These are phyloP conservation scores for Syngnathus rostellatus DNA, from an alignment of 2,797 vertebrate genomes.

Conservation along the genomic window DNA sequence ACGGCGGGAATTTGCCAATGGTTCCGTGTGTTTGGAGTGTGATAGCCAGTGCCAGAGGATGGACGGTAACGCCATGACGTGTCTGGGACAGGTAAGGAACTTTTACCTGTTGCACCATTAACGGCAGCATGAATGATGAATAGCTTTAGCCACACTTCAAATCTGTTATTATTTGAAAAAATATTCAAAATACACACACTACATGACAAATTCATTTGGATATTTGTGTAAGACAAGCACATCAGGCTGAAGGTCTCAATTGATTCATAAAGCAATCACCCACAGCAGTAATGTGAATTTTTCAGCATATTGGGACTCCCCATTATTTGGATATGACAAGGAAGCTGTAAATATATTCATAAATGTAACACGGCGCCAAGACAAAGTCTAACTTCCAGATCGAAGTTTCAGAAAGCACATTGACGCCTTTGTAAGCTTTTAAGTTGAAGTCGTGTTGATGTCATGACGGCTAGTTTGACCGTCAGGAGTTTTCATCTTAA, in stretches of 20 bases:
- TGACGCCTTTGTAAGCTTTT: no score
- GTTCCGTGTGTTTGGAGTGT: constrained; percentile 85
- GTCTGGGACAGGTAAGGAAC: constrained; percentile 81
- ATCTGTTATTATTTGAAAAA: background rate
- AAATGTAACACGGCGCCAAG: no score
- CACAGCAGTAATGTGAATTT: constrained; percentile 2
- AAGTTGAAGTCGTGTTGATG: no score
- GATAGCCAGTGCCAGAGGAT: constrained; percentile 91
- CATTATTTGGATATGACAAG: no score
- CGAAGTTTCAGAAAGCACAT: no score
- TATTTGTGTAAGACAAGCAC: constrained; percentile 13
- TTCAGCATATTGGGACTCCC: no score
- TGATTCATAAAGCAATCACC: constrained; percentile 61
- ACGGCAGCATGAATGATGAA: background rate
- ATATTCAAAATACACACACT: background rate
- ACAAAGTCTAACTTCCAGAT: no score
- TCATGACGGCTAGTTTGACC: no score
- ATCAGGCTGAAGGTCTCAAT: constrained; percentile 46
- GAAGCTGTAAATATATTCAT: no score
- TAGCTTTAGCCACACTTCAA: background rate
- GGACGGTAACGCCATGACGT: constrained; percentile 79
- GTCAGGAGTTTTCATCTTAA: no score
- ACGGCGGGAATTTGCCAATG: constrained; percentile 84
- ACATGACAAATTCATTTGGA: constrained; percentile 2
- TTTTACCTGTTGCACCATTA: background rate